phyloP scores from a whole-genome alignment of 2,888 invertebrate species.

The Coenonympha glycerion region DNA sequence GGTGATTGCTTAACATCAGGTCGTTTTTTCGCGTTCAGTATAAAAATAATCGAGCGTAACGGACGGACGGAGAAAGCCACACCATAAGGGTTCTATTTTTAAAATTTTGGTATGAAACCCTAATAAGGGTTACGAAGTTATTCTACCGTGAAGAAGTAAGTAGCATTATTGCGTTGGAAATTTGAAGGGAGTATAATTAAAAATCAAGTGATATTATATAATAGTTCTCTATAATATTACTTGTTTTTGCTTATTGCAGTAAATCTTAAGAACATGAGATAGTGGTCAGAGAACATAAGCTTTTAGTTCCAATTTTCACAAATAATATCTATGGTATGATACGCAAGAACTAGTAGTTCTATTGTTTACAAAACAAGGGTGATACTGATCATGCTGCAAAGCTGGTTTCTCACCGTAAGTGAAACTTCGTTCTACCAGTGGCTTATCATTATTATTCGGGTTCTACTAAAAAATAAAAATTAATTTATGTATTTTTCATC shows the following conservation, averaged over 20 bases:
- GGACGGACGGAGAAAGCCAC: too few relatives aligned
- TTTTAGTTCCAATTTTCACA: conserved; percentile 9
- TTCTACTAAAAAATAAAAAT: background rate
- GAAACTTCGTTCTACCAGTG: background rate
- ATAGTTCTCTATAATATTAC: background rate
- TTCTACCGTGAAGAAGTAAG: too few relatives aligned
- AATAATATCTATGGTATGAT: conserved; percentile 11
- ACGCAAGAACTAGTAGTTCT: conserved; percentile 17
- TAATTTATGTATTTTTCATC: background rate
- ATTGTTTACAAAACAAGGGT: conserved; percentile 28
- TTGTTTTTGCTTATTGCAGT: background rate
- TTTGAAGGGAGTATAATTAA: too few relatives aligned
- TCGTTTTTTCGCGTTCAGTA: too few relatives aligned
- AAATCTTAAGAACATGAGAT: background rate
- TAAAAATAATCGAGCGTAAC: too few relatives aligned
- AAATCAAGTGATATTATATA: too few relatives aligned
- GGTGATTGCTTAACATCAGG: too few relatives aligned
- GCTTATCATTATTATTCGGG: too few relatives aligned
- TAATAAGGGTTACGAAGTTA: too few relatives aligned
- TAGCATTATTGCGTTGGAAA: too few relatives aligned
- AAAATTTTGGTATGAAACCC: too few relatives aligned
- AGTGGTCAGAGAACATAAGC: background rate
- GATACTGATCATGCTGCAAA: conserved; percentile 21
- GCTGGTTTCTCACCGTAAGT: background rate
- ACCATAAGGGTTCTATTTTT: too few relatives aligned